Conservation (phyloP, 2,113 vertebrate species). For the Ivindomyrus marchei region DNA sequence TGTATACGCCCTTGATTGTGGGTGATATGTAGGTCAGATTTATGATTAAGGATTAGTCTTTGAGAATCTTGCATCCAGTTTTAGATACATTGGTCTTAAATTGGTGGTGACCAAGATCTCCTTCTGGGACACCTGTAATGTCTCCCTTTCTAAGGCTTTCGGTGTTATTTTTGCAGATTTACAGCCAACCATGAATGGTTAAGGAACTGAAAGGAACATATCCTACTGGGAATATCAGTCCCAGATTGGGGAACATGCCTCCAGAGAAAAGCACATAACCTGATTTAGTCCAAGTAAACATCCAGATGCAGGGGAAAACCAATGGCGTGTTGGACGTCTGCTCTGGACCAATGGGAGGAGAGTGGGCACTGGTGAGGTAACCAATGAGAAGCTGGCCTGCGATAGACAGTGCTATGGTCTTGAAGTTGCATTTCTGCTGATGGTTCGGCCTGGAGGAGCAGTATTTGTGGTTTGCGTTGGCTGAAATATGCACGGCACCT, state of each 20-base stretch:
- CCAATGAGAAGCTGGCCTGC: neutral
- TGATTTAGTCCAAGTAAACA: neutral
- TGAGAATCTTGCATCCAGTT: neutral
- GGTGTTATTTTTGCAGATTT: neutral
- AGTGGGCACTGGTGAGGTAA: neutral
- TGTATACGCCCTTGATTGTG: neutral
- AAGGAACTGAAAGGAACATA: neutral
- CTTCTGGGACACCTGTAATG: neutral
- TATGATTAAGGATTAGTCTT: neutral
- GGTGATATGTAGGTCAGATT: neutral
- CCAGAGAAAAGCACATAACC: neutral
- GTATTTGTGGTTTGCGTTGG: neutral
- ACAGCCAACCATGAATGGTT: neutral
- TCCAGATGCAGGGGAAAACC: neutral
- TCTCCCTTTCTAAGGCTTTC: neutral
- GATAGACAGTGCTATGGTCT: neutral
- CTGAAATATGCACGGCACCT: neutral
- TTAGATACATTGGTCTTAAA: neutral
- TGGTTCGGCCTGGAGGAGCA: neutral
- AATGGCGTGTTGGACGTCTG: neutral
- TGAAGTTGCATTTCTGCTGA: neutral
- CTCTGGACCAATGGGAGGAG: neutral
- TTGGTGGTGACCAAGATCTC: neutral
- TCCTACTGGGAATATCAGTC: neutral
- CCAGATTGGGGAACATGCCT: neutral